Base-by-base conservation (phyloP, 2,797 vertebrate species). In the Coregonus suidteri region DNA sequence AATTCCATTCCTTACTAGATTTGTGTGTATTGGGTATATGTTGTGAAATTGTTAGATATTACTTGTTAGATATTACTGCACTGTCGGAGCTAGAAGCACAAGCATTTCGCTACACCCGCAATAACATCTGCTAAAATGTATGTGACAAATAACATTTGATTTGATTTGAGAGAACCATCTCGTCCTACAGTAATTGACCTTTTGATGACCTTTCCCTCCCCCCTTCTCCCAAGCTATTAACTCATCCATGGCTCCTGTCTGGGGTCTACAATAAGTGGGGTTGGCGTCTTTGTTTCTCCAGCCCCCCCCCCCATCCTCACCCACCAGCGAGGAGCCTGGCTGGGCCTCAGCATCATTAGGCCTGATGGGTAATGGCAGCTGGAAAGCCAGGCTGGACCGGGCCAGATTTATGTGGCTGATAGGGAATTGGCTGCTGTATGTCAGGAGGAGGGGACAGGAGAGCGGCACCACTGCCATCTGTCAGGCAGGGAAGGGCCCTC, bases 381-480 rank as follows among this genome's bases (percentile, higher is more conserved):
- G n/a, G 56, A 47, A 59, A n/a, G 56, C 56, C 56, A 9, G 56
- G 6, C n/a, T n/a, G 18, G 18, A n/a, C 11, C 9, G 51, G 31
- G 47, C 77, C 73, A 75, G 82, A 86, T 75, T 76, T 68, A 87
- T 86, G 76, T 59, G 15, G 35, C 14, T 74, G 65, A 77, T 76
- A 73, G 74, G 71, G 66, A 77, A 20, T 13, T 52, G 41, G 74
- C 73, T 76, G 83, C 77, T 74, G 78, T 73, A 47, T 47, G 41
- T 47, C 41, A 47, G 41, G 9, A 47, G 41, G 41, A 47, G 9
- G 41, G 68, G 37, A 13, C 70, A 75, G 62, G 73, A 72, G 67
- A 75, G 41, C 68, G 81, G 51, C 71, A 70, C 65, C 68, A 15
- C 59, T 25, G 72, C 86, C 88, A 88, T 90, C 88, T 88, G 87